These are phyloP conservation scores for Drosophila tani DNA, from an alignment of 1,140 invertebrate species.

Conservation along the genomic window DNA sequence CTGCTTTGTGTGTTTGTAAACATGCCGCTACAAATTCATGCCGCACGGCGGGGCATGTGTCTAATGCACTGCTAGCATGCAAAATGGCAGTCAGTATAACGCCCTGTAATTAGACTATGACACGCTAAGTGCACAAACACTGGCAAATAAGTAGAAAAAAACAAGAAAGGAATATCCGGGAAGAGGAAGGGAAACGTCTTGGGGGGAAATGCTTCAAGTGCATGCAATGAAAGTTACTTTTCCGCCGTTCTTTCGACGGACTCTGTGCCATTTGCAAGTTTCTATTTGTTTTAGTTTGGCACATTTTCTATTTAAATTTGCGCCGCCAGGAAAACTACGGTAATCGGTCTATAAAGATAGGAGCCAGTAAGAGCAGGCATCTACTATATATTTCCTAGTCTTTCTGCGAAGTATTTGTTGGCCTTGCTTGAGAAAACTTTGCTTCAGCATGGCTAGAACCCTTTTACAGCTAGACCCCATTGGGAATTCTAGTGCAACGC, in stretches of 20 bases:
- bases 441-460: too few relatives aligned
- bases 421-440: too few relatives aligned
- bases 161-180: not conserved
- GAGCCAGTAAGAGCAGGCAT: not conserved
- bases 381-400: conserved; percentile 5
- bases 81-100: conserved; percentile 75
- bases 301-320: conserved; percentile 71
- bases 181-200: conserved; percentile 8
- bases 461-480: too few relatives aligned
- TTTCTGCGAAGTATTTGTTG: not conserved
- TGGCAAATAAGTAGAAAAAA: not conserved
- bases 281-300: conserved; percentile 52
- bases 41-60: conserved; percentile 49
- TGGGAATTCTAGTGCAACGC: too few relatives aligned
- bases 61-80: conserved; percentile 73
- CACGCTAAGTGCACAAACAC: conserved; percentile 68
- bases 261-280: conserved; percentile 33
- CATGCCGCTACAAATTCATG: conserved; percentile 63
- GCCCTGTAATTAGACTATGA: conserved; percentile 75
- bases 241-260: conserved; percentile 20
- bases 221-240: conserved; percentile 52
- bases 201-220: conserved; percentile 53
- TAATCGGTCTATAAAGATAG: conserved; percentile 13
- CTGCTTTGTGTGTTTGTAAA: conserved; percentile 42
- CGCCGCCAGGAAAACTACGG: conserved; percentile 14